Evolutionary conservation across 2,797 vertebrate genomes (phyloP).

Genomic region (Triplophysa bombifrons): DNA sequence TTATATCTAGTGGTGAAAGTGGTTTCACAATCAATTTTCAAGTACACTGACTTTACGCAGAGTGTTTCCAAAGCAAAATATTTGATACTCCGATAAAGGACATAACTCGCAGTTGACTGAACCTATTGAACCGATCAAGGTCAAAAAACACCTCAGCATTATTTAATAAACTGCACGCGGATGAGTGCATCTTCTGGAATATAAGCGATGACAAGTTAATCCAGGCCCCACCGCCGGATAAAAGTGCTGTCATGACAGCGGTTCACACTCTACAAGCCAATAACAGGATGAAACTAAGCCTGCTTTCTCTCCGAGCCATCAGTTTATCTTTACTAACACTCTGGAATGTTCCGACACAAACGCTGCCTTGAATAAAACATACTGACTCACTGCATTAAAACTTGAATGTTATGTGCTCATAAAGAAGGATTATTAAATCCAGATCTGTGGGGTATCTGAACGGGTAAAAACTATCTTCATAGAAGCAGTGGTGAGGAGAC

Average conservation of each 20-base stretch:
- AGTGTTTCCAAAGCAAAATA: slow-evolving; percentile 25
- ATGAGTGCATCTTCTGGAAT: slow-evolving; percentile 42
- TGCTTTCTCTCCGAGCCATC: slow-evolving; percentile 33
- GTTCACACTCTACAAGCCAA: slow-evolving; percentile 49
- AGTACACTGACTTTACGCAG: background rate
- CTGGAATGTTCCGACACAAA: slow-evolving; percentile 39
- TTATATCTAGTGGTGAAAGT: background rate
- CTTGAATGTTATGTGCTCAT: slow-evolving; percentile 19
- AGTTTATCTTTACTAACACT: slow-evolving; percentile 49
- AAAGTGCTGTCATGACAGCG: slow-evolving; percentile 49
- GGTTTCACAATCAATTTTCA: slow-evolving; percentile 16
- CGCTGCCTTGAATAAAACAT: slow-evolving; percentile 13
- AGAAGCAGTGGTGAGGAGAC: slow-evolving; percentile 10
- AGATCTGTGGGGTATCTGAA: slow-evolving; percentile 27
- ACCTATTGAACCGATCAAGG: slow-evolving; percentile 29
- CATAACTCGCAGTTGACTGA: slow-evolving; percentile 39
- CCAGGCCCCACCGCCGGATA: slow-evolving; percentile 48
- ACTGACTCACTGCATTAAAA: slow-evolving; percentile 17
- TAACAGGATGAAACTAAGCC: slow-evolving; percentile 41
- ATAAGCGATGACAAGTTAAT: slow-evolving; percentile 57
- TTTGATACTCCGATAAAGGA: slow-evolving; percentile 9
- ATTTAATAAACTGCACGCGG: slow-evolving; percentile 44
- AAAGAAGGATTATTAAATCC: slow-evolving; percentile 35
- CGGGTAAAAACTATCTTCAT: slow-evolving; percentile 26
- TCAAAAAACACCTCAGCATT: slow-evolving; percentile 49